phyloP scores from a whole-genome alignment of 2,113 vertebrate genomes.

The Gila orcuttii region DNA sequence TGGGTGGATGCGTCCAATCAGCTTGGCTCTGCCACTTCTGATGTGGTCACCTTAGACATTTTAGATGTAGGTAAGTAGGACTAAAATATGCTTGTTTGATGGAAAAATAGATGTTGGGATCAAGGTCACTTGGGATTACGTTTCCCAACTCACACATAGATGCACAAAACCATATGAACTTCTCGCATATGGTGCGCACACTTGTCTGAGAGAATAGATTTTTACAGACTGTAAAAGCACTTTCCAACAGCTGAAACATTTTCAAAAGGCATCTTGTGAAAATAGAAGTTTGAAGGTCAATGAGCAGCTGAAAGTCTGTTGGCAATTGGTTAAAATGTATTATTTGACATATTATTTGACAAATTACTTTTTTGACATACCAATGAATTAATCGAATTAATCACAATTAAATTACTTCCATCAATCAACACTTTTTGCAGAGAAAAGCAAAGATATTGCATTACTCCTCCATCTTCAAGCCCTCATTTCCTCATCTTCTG shows the following conservation, averaged over 20 bases:
- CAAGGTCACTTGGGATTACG: constrained; percentile 2
- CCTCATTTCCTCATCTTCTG: constrained; percentile 30
- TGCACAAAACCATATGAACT: constrained; percentile 21
- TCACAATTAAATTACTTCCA: constrained; percentile 9
- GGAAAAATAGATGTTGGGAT: neutral
- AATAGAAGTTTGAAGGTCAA: neutral
- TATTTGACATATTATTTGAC: neutral
- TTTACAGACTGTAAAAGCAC: constrained; percentile 48
- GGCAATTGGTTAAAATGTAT: neutral
- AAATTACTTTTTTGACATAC: neutral
- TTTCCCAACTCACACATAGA: neutral
- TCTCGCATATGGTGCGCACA: constrained; percentile 54
- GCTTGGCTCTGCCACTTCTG: constrained; percentile 85
- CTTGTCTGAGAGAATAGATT: constrained; percentile 43
- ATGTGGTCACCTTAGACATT: constrained; percentile 88
- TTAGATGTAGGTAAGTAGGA: constrained; percentile 88
- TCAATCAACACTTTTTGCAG: neutral
- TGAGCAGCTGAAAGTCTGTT: neutral
- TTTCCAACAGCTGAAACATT: constrained; percentile 27
- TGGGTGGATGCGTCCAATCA: constrained; percentile 93
- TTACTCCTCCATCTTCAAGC: constrained; percentile 37
- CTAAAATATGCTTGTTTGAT: neutral
- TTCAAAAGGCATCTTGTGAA: constrained; percentile 30
- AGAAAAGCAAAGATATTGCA: constrained; percentile 18
- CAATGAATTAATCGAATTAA: constrained; percentile 8